Evolutionary conservation across 2,888 invertebrate species (phyloP), one percentile per base, ranked within the genome.

Genomic region (Rhogogaster chlorosoma): DNA sequence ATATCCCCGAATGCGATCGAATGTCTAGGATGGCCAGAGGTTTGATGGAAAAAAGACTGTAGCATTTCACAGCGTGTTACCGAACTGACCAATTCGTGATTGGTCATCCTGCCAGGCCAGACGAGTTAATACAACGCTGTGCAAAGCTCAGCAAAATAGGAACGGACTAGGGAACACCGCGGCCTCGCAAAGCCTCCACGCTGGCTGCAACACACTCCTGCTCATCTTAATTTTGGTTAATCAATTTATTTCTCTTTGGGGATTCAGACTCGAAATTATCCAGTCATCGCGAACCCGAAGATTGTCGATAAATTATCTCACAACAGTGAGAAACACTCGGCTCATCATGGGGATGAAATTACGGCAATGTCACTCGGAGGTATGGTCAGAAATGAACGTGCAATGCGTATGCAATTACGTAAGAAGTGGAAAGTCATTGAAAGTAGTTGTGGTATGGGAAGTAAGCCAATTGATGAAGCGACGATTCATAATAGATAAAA

Each of bases 161-260:
- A 83, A 84, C 83, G 89, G 90, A 88, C 87, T 85, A 71, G 87
- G 90, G 87, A 90, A 86, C 89, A 89, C 90, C 91, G 90, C 90
- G 91, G 91, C 92, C 93, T 93, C 93, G 91, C 92, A 93, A 92
- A 92, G 91, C 92, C 92, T 92, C 92, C 90, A 90, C 86, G 91
- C 90, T 90, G 90, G 92, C 92, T 92, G 92, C 92, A 93, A 93
- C 92, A 92, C 90, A 92, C 88, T 88, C 87, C 86, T 42, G 15
- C 42, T 29, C 77, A 53, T 53, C 36, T 53, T 53, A 77, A 77
- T 32, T 77, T 77, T 32, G 53, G 77, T 29, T 77, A 18, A 77
- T 49, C 1, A 77, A 77, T 77, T 77, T 77, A 32, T 77, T 77
- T 77, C n/a, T 53, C 15, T 53, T n/a, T 26, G 32, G 45, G 77